Base-by-base conservation (phyloP, 2,113 vertebrate genomes). In the Silurus asotus region DNA sequence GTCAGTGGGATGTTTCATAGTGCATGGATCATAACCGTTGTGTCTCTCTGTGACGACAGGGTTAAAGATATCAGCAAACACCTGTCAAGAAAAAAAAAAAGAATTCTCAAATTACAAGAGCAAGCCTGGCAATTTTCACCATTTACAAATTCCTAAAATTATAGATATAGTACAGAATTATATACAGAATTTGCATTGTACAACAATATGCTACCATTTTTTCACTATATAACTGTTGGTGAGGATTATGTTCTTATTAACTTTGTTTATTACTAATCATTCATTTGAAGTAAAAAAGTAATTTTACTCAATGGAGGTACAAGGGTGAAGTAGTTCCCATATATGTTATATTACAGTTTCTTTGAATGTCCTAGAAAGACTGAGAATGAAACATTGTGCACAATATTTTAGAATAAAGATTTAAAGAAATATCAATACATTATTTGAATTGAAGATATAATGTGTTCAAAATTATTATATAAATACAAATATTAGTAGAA, bases 41-140 rank as follows among this genome's bases (percentile, higher is more conserved):
- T 99, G 98, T 75, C 98, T 92, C 85, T 99, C 98, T 93, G 94
- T 96, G 86, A 99, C 99, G 91, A 99, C 92, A 0, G 97, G 97
- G 90, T 99, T 93, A 81, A 99, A 94, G 45, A 99, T 90, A 0
- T 96, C 97, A 6, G 95, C 96, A 92, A 99, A 99, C 77, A 99
- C 95, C 98, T 99, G 92, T 14, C 10, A 70, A 37, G 59, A 51
- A 78, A 23, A 37, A 37, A 37, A 37, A 37, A 37, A 37, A 37
- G 37, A 37, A 2, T 37, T 37, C 37, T 37, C 37, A 37, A 37
- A 37, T 37, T 5, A 45, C 19, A 53, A 76, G 10, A 25, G 14
- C 0, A n/a, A 53, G 51, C 23, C 23, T 55, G 2, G 19, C 17
- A 37, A 15, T 76, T 65, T 53, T 28, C 49, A 37, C 28, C 11